Conservation (phyloP, 1,140 invertebrate genomes). For the Bradynema listronoti region DNA sequence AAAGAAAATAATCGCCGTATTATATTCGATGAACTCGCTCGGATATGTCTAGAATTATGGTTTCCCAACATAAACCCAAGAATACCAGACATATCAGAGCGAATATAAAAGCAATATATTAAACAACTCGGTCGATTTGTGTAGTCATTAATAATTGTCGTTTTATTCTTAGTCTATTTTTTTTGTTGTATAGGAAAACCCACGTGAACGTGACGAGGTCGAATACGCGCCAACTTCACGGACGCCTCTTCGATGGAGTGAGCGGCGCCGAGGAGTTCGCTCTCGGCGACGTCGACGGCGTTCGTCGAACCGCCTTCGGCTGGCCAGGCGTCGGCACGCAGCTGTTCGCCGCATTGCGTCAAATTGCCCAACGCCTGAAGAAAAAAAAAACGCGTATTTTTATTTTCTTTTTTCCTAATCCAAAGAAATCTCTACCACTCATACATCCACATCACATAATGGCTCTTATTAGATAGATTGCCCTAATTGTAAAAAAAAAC, state of each 20-base stretch:
- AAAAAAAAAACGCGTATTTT: too few relatives aligned
- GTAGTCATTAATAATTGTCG: too few relatives aligned
- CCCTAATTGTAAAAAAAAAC: constrained; percentile 22
- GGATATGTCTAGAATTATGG: constrained; percentile 54
- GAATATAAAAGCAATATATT: too few relatives aligned
- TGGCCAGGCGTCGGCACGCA: constrained; percentile 21
- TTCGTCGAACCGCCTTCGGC: constrained; percentile 21
- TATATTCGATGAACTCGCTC: too few relatives aligned
- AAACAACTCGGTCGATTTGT: not conserved
- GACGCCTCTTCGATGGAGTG: constrained; percentile 95
- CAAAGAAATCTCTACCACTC: too few relatives aligned
- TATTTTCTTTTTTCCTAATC: too few relatives aligned
- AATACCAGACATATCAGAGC: constrained; percentile 58
- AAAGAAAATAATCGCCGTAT: too few relatives aligned
- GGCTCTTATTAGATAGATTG: too few relatives aligned
- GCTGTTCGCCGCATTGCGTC: constrained; percentile 35
- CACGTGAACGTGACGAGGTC: constrained; percentile 66
- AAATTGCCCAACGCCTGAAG: constrained; percentile 30
- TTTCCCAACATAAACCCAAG: constrained; percentile 51
- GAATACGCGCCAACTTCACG: constrained; percentile 80
- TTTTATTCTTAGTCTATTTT: too few relatives aligned
- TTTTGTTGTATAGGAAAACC: constrained; percentile 22
- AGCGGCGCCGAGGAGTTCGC: constrained; percentile 90
- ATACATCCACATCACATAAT: too few relatives aligned
- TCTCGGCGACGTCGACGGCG: constrained; percentile 88